Conservation (phyloP, 2,888 invertebrate species). For the Lissonota sp. region DNA sequence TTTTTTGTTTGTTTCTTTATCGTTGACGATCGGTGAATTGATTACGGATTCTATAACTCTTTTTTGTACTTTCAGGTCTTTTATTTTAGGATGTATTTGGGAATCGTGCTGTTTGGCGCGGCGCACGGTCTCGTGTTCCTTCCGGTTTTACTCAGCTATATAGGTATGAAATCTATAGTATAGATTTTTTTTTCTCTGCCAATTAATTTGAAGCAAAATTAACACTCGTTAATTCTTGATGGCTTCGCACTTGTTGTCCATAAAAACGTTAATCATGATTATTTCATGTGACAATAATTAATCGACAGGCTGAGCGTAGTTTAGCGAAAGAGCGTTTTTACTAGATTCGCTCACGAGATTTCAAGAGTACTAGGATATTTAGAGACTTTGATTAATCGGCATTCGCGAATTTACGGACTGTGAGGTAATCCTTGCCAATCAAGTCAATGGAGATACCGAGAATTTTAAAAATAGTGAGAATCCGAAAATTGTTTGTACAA, state of each 20-base stretch:
- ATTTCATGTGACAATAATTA: too few relatives aligned
- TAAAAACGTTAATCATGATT: too few relatives aligned
- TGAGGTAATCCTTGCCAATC: too few relatives aligned
- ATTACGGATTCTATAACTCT: neutral
- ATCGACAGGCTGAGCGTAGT: too few relatives aligned
- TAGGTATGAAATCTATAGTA: slow-evolving; percentile 88
- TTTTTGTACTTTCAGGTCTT: slow-evolving; percentile 87
- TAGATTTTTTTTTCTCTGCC: neutral
- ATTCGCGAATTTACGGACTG: too few relatives aligned
- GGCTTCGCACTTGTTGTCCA: too few relatives aligned
- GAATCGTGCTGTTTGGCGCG: slow-evolving; percentile 98
- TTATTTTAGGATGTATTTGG: slow-evolving; percentile 99
- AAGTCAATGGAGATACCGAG: neutral
- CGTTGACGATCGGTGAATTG: neutral
- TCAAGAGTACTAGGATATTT: too few relatives aligned
- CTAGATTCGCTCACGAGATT: too few relatives aligned
- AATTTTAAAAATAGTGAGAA: neutral
- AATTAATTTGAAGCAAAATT: too few relatives aligned
- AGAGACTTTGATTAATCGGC: too few relatives aligned
- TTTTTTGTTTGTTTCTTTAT: neutral
- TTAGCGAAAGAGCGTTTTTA: too few relatives aligned
- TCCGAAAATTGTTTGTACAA: neutral
- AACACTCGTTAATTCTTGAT: too few relatives aligned
- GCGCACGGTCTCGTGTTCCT: slow-evolving; percentile 98
- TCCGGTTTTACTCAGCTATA: slow-evolving; percentile 98